phyloP scores from a whole-genome alignment of 1,140 invertebrate species.

The Scylla paramamosain region DNA sequence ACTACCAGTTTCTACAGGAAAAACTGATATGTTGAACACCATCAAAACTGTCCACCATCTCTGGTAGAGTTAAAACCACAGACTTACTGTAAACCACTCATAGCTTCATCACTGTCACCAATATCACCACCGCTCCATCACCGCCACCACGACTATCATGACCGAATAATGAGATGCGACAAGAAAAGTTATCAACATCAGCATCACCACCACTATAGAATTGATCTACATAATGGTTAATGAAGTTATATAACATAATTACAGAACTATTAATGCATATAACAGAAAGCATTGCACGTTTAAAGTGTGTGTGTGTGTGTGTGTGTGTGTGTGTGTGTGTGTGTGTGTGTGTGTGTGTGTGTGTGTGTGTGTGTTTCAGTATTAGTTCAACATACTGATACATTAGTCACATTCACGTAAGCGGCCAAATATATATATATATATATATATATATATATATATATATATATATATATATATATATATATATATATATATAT shows the following conservation, averaged over 20 bases:
- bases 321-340: conserved; percentile 43
- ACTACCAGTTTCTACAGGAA: no score
- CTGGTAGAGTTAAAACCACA: no score
- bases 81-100: neutral
- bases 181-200: neutral
- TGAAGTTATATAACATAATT: neutral
- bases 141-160: neutral
- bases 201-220: neutral
- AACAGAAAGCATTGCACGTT: neutral
- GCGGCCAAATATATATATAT: no score
- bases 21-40: no score
- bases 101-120: neutral
- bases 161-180: neutral
- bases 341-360: conserved; percentile 46
- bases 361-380: conserved; percentile 26
- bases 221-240: neutral
- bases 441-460: no score
- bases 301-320: conserved; percentile 35
- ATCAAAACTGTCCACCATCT: no score
- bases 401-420: neutral
- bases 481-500: no score
- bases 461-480: no score
- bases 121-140: neutral
- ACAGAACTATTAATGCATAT: conserved; percentile 2
- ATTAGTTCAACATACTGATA: neutral